A percentile compares a stretch with the other conserved stretches of the same genome.
These are phyloP conservation scores for Forficula auricularia DNA, from an alignment of 1,140 invertebrate genomes.

Conservation along the genomic window DNA sequence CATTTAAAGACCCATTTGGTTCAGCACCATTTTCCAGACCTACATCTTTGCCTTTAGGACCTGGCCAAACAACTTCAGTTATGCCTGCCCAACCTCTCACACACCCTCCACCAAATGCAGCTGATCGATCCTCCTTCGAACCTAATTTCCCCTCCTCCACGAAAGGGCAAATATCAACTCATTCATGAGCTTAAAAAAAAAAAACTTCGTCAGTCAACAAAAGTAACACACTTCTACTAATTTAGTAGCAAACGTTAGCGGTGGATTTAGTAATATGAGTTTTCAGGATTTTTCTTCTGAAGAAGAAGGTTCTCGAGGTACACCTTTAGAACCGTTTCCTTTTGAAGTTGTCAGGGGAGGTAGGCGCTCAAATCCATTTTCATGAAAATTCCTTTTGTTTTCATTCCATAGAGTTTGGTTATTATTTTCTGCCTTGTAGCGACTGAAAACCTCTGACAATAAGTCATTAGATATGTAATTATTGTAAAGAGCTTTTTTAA, in stretches of 20 bases:
- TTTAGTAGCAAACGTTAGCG: constrained; percentile 15
- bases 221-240: constrained; percentile 7
- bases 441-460: no score
- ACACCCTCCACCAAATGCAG: not conserved
- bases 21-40: not conserved
- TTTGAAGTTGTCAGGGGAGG: no score
- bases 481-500: no score
- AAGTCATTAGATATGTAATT: no score
- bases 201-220: constrained; percentile 9
- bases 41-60: no score
- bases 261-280: no score
- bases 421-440: no score
- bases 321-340: constrained; percentile 16
- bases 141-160: constrained; percentile 14
- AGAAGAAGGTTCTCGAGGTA: constrained; percentile 20
- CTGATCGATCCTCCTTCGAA: constrained; percentile 8
- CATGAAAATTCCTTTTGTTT: no score
- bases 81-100: constrained; percentile 6
- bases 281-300: no score
- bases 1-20: constrained; percentile 3
- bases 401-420: no score
- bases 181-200: constrained; percentile 13
- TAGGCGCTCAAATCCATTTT: no score
- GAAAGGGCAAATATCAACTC: constrained; percentile 6
- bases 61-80: no score